Percentiles rank a stretch among this genome's conserved stretches.
Evolutionary conservation across 2,113 vertebrate genomes (phyloP).

Genomic region (Microtus pennsylvanicus): DNA sequence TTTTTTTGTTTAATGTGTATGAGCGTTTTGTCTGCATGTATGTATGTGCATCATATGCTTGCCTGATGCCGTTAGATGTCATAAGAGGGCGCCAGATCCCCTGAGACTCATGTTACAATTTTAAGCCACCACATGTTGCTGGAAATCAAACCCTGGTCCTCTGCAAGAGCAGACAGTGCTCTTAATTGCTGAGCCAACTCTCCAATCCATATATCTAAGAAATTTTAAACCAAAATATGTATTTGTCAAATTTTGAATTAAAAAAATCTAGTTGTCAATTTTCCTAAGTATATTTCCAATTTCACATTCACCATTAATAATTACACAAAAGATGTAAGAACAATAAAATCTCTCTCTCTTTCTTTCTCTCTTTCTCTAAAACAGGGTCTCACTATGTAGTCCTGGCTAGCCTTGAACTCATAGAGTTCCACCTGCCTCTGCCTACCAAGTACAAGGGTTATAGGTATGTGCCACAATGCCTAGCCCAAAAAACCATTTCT

Average conservation of each 20-base stretch:
- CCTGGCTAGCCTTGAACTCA: neutral
- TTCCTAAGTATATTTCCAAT: conserved; percentile 20
- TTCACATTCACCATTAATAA: conserved; percentile 5
- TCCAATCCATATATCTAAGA: neutral
- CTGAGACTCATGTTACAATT: neutral
- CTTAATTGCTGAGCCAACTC: neutral
- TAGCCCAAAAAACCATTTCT: conserved; percentile 12
- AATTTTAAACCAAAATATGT: conserved; percentile 18
- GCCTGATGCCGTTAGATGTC: neutral
- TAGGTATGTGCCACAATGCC: neutral
- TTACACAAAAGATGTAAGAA: neutral
- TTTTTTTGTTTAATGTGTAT: neutral
- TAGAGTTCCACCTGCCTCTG: too few relatives aligned
- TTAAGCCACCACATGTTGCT: neutral
- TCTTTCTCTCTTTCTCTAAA: neutral
- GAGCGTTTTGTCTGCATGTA: neutral
- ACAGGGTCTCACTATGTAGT: neutral
- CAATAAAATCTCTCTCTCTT: neutral
- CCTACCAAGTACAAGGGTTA: neutral
- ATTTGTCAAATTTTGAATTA: conserved; percentile 38
- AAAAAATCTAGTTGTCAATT: conserved; percentile 54
- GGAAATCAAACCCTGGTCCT: neutral
- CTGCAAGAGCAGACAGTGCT: neutral
- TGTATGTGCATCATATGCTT: neutral
- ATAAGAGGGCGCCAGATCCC: neutral